These are phyloP conservation scores for Meloidogyne hapla DNA, from an alignment of 1,140 invertebrate species.

Conservation along the genomic window DNA sequence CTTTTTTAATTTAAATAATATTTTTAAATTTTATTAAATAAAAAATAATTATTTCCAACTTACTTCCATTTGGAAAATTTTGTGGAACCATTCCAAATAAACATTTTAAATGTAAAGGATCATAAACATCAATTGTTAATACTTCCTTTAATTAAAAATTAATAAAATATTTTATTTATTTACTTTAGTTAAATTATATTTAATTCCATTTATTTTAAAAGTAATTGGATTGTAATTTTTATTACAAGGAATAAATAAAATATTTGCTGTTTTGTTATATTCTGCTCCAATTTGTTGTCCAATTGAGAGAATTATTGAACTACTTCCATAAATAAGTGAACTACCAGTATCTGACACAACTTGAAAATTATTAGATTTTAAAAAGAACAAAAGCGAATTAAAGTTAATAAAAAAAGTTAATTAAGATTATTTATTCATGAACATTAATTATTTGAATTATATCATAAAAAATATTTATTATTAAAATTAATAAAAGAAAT, in stretches of 20 bases:
- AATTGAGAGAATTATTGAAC: slow-evolving; percentile 34
- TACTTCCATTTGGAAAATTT: neutral
- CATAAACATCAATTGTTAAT: slow-evolving; percentile 45
- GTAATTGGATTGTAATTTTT: slow-evolving; percentile 31
- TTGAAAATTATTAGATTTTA: neutral
- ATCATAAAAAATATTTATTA: no score
- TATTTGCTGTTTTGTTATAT: slow-evolving; percentile 6
- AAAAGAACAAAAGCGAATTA: no score
- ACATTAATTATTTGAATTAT: no score
- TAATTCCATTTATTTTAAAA: slow-evolving; percentile 40
- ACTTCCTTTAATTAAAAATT: slow-evolving; percentile 23
- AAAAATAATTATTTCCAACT: no score
- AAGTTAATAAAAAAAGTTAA: no score
- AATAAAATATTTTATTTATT: neutral
- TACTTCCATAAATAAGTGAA: slow-evolving; percentile 46
- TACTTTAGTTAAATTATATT: slow-evolving; percentile 26
- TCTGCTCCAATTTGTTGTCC: slow-evolving; percentile 31
- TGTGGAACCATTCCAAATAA: slow-evolving; percentile 24
- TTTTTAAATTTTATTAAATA: neutral
- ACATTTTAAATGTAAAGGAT: slow-evolving; percentile 20
- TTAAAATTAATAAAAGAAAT: no score
- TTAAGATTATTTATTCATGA: no score
- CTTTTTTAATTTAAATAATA: neutral
- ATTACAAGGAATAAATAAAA: slow-evolving; percentile 42
- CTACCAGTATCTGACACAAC: slow-evolving; percentile 55